These are phyloP conservation scores for Buteo buteo DNA, from an alignment of 2,113 vertebrate genomes.

Conservation along the genomic window DNA sequence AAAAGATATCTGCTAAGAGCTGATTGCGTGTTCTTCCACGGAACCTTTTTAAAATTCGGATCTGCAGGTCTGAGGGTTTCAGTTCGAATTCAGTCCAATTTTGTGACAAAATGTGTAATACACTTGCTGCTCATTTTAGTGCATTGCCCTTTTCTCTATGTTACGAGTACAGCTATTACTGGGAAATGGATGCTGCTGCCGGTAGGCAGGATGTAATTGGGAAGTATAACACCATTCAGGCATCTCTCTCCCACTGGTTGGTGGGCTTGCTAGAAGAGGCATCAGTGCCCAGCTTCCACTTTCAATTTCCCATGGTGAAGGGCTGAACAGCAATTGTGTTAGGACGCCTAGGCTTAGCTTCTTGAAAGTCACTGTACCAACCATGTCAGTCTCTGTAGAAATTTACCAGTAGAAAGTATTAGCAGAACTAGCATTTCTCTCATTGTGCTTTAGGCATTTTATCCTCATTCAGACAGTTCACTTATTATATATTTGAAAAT, in stretches of 20 bases:
- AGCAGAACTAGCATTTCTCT: not conserved
- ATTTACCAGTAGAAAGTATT: not conserved
- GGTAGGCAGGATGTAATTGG: not conserved
- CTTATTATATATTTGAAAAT: not conserved
- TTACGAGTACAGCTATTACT: not conserved
- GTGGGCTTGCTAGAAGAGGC: not conserved
- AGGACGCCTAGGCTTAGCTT: not conserved
- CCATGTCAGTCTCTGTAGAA: not conserved
- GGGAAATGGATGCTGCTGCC: not conserved
- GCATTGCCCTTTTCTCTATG: not conserved
- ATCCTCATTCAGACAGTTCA: not conserved
- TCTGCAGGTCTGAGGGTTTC: not conserved
- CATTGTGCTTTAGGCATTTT: not conserved
- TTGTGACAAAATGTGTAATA: not conserved
- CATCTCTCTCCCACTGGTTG: not conserved
- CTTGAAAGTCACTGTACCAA: not conserved
- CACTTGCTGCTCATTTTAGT: not conserved
- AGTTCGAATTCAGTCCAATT: not conserved
- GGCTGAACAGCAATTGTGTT: not conserved
- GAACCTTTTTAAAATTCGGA: not conserved
- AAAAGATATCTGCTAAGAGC: not conserved
- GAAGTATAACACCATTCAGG: not conserved
- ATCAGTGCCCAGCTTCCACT: not conserved
- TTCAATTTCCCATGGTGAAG: not conserved
- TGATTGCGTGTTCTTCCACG: not conserved